Evolutionary conservation across 2,113 vertebrate species (phyloP).

Genomic region (Rhegmatorhina hoffmannsi): DNA sequence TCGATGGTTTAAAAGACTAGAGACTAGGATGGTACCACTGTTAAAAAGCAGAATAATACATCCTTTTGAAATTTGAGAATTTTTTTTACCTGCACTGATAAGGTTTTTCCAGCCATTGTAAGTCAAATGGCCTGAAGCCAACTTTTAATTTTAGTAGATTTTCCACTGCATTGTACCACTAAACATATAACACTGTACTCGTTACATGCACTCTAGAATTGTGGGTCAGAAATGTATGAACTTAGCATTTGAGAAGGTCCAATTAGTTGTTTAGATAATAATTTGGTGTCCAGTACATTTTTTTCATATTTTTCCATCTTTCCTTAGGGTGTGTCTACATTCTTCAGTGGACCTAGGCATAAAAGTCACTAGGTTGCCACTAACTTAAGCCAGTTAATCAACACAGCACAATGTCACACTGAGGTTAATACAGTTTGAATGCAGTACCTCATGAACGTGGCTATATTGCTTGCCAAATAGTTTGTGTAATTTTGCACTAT

Average conservation of each 20-base stretch:
- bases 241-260: neutral
- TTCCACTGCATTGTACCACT: neutral
- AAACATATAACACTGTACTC: neutral
- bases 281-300: neutral
- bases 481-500: neutral
- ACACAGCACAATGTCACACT: neutral
- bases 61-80: neutral
- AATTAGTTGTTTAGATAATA: neutral
- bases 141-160: neutral
- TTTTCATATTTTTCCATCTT: neutral
- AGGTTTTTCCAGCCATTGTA: neutral
- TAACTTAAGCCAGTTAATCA: neutral
- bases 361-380: neutral
- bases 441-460: neutral
- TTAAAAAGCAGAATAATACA: neutral
- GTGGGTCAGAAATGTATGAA: neutral
- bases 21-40: neutral
- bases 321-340: neutral
- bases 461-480: neutral
- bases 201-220: neutral
- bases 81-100: neutral
- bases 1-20: neutral
- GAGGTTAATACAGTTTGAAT: neutral
- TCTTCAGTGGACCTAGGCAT: neutral
- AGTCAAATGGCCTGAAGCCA: neutral